phyloP scores from a whole-genome alignment of 2,113 vertebrate species.

The Chionis minor region DNA sequence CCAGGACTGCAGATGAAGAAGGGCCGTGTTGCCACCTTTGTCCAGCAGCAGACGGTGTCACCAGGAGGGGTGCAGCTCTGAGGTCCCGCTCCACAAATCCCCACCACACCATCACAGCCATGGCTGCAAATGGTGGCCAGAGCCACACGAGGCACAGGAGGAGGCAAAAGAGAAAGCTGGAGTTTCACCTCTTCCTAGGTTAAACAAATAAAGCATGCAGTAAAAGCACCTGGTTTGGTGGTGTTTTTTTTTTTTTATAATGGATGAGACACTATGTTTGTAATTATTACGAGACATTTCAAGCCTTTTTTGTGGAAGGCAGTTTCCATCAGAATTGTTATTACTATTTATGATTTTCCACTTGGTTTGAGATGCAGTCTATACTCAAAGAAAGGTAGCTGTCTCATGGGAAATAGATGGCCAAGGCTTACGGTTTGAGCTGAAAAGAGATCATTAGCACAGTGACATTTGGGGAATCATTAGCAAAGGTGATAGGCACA shows the following conservation, averaged over 20 bases:
- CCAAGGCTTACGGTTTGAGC: not conserved
- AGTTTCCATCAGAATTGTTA: not conserved
- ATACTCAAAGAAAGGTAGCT: not conserved
- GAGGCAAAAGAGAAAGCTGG: not conserved
- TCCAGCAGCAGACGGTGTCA: not conserved
- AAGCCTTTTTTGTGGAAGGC: not conserved
- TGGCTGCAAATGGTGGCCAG: not conserved
- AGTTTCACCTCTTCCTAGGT: not conserved
- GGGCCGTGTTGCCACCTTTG: fast-evolving
- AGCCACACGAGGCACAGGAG: fast-evolving
- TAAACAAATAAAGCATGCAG: not conserved
- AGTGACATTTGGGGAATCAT: conserved; percentile 23
- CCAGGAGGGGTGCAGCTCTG: fast-evolving
- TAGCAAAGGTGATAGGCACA: conserved; percentile 5
- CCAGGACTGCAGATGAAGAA: not conserved
- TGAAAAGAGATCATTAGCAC: conserved; percentile 26
- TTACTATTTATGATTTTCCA: not conserved
- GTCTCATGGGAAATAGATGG: not conserved
- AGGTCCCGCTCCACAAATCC: not conserved
- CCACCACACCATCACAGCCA: not conserved
- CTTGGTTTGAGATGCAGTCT: not conserved
- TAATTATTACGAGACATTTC: not conserved
- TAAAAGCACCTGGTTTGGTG: not conserved
- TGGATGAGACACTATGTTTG: not conserved
- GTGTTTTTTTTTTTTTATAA: not conserved